phyloP scores from a whole-genome alignment of 2,113 vertebrate genomes.

The Merops nubicus region DNA sequence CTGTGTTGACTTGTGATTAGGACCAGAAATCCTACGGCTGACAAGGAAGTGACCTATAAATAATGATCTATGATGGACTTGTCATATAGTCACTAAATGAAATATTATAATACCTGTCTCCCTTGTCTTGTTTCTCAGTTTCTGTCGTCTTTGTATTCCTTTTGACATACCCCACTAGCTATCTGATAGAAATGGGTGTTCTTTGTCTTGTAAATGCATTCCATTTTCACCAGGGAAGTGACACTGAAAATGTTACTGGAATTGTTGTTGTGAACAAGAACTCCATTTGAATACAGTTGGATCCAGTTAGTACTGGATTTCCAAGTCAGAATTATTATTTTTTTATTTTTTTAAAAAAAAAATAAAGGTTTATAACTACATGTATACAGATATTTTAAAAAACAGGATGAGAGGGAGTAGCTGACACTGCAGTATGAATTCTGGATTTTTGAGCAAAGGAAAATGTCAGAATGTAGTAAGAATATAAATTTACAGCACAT shows the following conservation, averaged over 20 bases:
- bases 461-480: neutral
- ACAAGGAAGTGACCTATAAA: slow-evolving; percentile 81
- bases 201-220: slow-evolving; percentile 9
- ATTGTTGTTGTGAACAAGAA: neutral
- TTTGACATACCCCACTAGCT: slow-evolving; percentile 29
- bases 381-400: neutral
- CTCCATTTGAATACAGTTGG: neutral
- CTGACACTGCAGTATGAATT: neutral
- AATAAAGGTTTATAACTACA: neutral
- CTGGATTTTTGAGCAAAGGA: neutral
- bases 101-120: slow-evolving; percentile 76
- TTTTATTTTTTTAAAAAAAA: neutral
- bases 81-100: slow-evolving; percentile 75
- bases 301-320: neutral
- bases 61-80: slow-evolving; percentile 75
- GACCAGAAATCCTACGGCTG: slow-evolving; percentile 74
- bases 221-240: slow-evolving; percentile 12
- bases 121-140: slow-evolving; percentile 71
- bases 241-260: neutral
- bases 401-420: neutral
- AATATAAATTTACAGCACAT: neutral
- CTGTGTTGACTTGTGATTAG: slow-evolving; percentile 80
- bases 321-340: neutral
- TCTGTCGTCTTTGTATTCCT: slow-evolving; percentile 72
- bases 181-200: slow-evolving; percentile 33